Base-by-base conservation (phyloP, 2,888 invertebrate genomes). In the Augochlorella aurata region DNA sequence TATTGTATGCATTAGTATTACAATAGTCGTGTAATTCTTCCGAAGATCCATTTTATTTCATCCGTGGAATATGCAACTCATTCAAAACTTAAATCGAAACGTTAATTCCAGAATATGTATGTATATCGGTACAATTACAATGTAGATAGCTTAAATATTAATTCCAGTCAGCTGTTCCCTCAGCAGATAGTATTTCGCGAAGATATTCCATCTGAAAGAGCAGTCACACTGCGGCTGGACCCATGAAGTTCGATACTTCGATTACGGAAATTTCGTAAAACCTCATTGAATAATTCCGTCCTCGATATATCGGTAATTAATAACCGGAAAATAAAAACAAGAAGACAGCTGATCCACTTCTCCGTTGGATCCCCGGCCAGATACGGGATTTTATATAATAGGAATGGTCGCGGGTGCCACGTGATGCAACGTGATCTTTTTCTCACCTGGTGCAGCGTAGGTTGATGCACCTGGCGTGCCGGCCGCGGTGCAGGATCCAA, bases 401-500 rank as follows among this genome's bases (percentile, higher is more conserved):
- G 18, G 18, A 38, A 38, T 63, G 9, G 18, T 38, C 38, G 18
- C 29, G 63, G 38, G 9, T 29, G 38, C 63, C 63, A 18, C 63
- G 3, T n/a, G 63, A 10, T 3, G 18, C 38, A 29, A 63, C 38
- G 63, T 18, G 38, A 63, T 63, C 38, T 63, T 63, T 38, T 38
- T 38, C 63, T 63, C 63, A 63, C 63, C 38, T 63, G 3, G 18
- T 1, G 38, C 63, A 18, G 3, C 3, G 18, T 38, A 63, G 63
- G 63, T 68, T 16, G 16, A 21, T 38, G 63, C 45, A 63, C 61
- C 9, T 38, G 47, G 8, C 18, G 24, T 10, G 16, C 72, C 75
- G 78, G 77, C 69, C 50, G 69, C 74, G 45, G 18, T 18, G 58
- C 24, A 29, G 16, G 29, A 7, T 21, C 24, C 18, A n/a, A 24